Percentiles rank a stretch among this genome's conserved stretches.
Evolutionary conservation across 2,797 vertebrate genomes (phyloP).

Genomic region (Leuciscus waleckii): DNA sequence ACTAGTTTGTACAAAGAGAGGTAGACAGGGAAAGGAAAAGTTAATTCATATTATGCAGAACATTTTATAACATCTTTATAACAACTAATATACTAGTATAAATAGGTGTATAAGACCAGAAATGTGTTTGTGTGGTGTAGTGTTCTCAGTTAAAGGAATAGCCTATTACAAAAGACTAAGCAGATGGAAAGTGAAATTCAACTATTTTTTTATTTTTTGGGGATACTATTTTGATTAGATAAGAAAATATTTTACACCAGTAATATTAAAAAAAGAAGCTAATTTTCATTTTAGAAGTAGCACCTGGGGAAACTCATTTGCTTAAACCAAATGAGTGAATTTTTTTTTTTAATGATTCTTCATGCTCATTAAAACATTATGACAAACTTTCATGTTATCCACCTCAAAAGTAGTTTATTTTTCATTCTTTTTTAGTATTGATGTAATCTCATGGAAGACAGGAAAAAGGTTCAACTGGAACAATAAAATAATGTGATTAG

Average conservation of each 20-base stretch:
- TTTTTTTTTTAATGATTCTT: background rate
- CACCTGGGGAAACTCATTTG: too few species aligned
- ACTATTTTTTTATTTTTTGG: background rate
- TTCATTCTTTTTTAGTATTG: background rate
- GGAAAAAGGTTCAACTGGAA: slow-evolving; percentile 52
- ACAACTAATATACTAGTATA: background rate
- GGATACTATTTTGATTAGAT: background rate
- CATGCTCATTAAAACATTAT: too few species aligned
- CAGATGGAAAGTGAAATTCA: background rate
- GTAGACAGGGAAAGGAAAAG: background rate
- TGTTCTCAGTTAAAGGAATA: background rate
- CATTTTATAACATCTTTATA: background rate
- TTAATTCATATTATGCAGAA: background rate
- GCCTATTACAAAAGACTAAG: background rate
- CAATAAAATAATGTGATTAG: background rate
- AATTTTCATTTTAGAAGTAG: too few species aligned
- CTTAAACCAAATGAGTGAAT: background rate
- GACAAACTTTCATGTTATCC: background rate
- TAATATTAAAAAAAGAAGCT: background rate
- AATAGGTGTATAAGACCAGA: too few species aligned
- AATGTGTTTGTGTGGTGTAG: background rate
- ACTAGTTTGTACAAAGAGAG: background rate
- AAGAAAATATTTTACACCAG: background rate
- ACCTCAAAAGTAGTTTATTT: background rate
- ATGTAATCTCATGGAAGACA: slow-evolving; percentile 34